Evolutionary conservation across 1,140 invertebrate species (phyloP).

Genomic region (Heliconius eleuchia): DNA sequence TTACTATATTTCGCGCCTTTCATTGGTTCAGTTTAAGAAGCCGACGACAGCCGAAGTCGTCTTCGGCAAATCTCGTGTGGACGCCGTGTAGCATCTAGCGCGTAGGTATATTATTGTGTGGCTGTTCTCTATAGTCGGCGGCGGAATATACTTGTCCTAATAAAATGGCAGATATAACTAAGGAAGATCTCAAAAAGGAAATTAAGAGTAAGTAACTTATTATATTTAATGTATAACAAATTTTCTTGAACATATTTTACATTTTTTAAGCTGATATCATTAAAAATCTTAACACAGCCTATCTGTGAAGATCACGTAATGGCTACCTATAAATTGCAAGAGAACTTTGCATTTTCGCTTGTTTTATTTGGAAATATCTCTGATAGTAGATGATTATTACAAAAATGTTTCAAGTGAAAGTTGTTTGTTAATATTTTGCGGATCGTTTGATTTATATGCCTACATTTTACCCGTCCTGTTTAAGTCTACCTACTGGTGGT

Average conservation of each 20-base stretch:
- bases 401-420: conserved; percentile 71
- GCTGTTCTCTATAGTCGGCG: conserved; percentile 53
- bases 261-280: conserved; percentile 10
- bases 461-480: conserved; percentile 47
- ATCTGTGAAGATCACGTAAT: conserved; percentile 55
- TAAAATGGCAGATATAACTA: conserved; percentile 85
- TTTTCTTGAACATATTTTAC: conserved; percentile 4
- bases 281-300: conserved; percentile 29
- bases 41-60: conserved; percentile 50
- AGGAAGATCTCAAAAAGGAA: conserved; percentile 86
- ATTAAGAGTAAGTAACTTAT: conserved; percentile 84
- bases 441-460: conserved; percentile 42
- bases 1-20: conserved; percentile 1
- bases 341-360: conserved; percentile 54
- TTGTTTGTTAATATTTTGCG: conserved; percentile 57
- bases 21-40: background rate
- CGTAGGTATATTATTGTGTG: conserved; percentile 79
- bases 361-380: conserved; percentile 68
- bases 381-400: conserved; percentile 56
- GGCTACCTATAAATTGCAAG: conserved; percentile 60
- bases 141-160: conserved; percentile 58
- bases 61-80: conserved; percentile 59
- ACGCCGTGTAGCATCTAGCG: conserved; percentile 76
- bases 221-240: background rate
- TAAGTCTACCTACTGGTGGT: conserved; percentile 65